phyloP scores from a whole-genome alignment of 2,888 invertebrate species.

The Rhingia campestris region DNA sequence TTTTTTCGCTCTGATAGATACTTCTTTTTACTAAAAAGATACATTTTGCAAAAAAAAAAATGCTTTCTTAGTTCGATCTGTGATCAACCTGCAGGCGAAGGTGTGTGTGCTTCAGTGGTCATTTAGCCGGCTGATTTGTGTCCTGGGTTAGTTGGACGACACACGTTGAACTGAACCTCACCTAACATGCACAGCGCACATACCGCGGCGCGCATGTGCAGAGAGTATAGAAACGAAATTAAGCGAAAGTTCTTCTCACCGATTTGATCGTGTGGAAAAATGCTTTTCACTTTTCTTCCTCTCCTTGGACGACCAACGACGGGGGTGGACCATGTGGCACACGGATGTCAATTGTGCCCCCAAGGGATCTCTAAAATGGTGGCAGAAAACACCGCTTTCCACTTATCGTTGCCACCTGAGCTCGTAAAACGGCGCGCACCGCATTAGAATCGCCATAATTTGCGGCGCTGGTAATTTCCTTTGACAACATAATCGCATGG shows the following conservation, averaged over 20 bases:
- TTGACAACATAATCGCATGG: conserved; percentile 53
- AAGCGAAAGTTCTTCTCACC: conserved; percentile 51
- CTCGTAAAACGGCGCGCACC: conserved; percentile 12
- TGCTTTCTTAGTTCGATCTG: not conserved
- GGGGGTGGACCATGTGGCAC: not conserved
- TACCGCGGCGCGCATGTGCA: not conserved
- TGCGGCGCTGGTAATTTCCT: conserved; percentile 37
- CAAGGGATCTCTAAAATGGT: conserved; percentile 29
- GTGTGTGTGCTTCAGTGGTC: conserved; percentile 53
- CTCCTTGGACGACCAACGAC: not conserved
- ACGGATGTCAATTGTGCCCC: conserved; percentile 13
- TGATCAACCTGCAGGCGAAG: conserved; percentile 49
- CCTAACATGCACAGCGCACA: conserved; percentile 26
- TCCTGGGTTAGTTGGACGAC: conserved; percentile 45
- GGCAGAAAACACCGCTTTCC: conserved; percentile 31
- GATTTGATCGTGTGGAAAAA: conserved; percentile 36
- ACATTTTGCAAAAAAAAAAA: conserved; percentile 7
- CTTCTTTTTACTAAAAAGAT: no score
- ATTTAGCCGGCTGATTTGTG: conserved; percentile 49
- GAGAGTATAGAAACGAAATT: conserved; percentile 16
- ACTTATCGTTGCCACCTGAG: conserved; percentile 44
- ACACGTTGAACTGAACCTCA: conserved; percentile 14
- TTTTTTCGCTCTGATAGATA: not conserved
- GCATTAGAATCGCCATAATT: conserved; percentile 57
- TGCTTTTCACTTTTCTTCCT: conserved; percentile 49